These are phyloP conservation scores for Heliornis fulica DNA, from an alignment of 2,113 vertebrate species.

Conservation along the genomic window DNA sequence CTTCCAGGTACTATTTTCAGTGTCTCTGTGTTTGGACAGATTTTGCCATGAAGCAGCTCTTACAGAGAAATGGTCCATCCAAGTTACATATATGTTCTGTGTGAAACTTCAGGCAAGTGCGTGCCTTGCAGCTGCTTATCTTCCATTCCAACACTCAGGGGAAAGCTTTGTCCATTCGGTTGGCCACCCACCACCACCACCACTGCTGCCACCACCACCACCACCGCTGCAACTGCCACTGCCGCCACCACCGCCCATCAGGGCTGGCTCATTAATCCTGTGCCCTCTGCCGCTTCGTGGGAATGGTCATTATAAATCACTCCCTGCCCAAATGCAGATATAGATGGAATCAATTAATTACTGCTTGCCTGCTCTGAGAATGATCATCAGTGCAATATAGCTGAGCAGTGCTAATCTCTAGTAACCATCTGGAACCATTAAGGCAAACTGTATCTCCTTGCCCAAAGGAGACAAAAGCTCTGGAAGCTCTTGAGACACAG, in stretches of 20 bases:
- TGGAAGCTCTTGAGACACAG: background rate
- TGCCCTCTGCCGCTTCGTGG: background rate
- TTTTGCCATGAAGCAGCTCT: background rate
- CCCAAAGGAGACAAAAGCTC: background rate
- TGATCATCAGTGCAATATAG: background rate
- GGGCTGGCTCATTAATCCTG: background rate
- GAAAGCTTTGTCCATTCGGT: background rate
- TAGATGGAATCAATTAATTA: conserved; percentile 33
- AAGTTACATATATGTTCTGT: background rate
- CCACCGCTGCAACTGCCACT: too few species aligned
- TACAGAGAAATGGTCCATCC: background rate
- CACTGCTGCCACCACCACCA: too few species aligned
- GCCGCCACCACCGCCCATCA: background rate
- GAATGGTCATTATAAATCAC: background rate
- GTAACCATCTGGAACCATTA: conserved; percentile 5
- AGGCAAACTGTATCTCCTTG: background rate
- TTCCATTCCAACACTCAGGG: background rate
- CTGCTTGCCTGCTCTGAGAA: background rate
- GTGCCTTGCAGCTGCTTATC: background rate
- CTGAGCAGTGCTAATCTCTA: background rate
- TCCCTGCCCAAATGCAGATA: background rate
- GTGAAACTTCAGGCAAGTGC: background rate
- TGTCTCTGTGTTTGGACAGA: background rate
- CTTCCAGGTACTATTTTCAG: background rate
- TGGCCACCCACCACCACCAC: background rate